Base-by-base conservation (phyloP, 2,113 vertebrate genomes). In the Pantherophis guttatus region DNA sequence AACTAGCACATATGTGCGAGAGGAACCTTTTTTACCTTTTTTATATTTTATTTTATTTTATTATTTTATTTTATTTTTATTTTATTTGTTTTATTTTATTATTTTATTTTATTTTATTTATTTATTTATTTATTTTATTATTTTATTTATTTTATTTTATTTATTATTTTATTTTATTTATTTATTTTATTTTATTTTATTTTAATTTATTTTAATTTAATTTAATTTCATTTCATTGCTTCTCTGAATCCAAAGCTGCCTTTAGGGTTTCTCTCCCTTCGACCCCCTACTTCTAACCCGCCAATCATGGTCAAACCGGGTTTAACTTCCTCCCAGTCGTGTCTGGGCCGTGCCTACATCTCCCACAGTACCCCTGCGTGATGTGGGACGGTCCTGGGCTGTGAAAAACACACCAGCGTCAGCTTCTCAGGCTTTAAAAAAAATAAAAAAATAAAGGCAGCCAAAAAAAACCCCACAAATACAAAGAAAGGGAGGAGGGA, bases 291-390 rank as follows among this genome's bases (percentile, higher is more conserved):
- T 21, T 81, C 75, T 44, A 44, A 39, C 15, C 29, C 29, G 24
- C 24, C 59, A 10, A 13, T n/a, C 3, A 5, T n/a, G 2, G 12
- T 17, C 13, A 81, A 81, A 21, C 75, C 75, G 8, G 13, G 15
- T 8, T 81, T 39, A 39, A 8, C 7, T 39, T 81, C n/a, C 70
- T 33, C 44, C 44, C 44, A 44, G 44, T 15, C 5, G 0, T 3
- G 70, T 17, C 70, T 39, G 70, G 2, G 6, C 17, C 44, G 44
- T 44, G 44, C 44, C 44, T 97, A 94, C 97, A 15, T 26, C 89
- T 96, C 96, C 96, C 96, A 96, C 91, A 58, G 88, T 94, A 81
- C 96, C 5, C 1, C 9, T 92, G 89, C 23, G 52, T 15, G 52
- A 57, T 54, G 2, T 29, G 59, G 90, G 95, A 92, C 11, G 23